A percentile compares a stretch with the other conserved stretches of the same genome.
phyloP scores from a whole-genome alignment of 2,797 vertebrate species.

The Cryptoprocta ferox region DNA sequence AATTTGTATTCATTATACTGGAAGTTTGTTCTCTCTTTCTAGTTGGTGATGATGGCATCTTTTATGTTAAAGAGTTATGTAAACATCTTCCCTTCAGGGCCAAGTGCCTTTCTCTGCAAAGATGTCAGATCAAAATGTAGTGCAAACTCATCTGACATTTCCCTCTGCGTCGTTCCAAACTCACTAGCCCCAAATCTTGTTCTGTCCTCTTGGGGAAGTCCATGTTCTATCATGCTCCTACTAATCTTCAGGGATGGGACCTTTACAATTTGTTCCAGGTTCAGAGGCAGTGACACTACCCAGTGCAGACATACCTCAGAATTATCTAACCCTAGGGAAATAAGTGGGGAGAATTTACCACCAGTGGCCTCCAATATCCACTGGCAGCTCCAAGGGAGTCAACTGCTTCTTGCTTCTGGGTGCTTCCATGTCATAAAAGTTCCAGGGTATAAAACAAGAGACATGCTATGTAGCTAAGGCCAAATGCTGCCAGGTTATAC shows the following conservation, averaged over 20 bases:
- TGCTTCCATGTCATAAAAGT: not conserved
- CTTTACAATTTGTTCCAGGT: not conserved
- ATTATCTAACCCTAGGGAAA: not conserved
- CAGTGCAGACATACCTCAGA: not conserved
- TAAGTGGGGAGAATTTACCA: not conserved
- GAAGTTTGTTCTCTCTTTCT: not conserved
- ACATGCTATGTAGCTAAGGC: not conserved
- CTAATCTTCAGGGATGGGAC: not conserved
- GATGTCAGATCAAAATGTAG: not conserved
- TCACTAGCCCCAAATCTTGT: not conserved
- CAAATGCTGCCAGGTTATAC: not conserved
- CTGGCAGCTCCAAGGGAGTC: not conserved
- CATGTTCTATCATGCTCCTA: not conserved
- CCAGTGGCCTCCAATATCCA: not conserved
- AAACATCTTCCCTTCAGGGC: not conserved
- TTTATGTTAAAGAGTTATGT: not conserved
- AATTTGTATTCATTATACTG: not conserved
- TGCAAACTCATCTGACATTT: not conserved
- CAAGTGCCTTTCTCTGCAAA: conserved; percentile 4
- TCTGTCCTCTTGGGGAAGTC: not conserved
- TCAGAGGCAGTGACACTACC: not conserved
- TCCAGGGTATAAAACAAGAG: not conserved
- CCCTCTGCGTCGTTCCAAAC: not conserved
- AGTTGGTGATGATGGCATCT: not conserved
- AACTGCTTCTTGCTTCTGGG: not conserved